phyloP scores from a whole-genome alignment of 2,888 invertebrate genomes.

The Trilocha varians region DNA sequence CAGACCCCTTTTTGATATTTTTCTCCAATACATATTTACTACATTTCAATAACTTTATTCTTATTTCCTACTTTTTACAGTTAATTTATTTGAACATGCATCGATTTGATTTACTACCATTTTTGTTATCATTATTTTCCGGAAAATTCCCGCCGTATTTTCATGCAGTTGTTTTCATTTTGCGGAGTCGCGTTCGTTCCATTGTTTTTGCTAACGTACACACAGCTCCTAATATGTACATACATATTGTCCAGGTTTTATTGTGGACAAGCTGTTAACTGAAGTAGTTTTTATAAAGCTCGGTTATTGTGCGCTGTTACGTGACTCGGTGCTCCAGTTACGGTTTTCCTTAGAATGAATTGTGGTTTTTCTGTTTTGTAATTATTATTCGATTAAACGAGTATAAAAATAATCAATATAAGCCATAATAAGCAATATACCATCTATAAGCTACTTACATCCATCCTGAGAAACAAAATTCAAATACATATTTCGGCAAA shows the following conservation, averaged over 20 bases:
- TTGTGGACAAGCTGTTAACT: constrained; percentile 32
- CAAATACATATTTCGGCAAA: too few species aligned
- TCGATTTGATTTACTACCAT: too few species aligned
- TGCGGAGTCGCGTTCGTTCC: not conserved
- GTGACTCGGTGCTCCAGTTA: constrained; percentile 18
- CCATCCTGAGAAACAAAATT: too few species aligned
- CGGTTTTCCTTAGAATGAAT: constrained; percentile 10
- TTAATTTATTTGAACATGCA: too few species aligned
- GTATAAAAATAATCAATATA: too few species aligned
- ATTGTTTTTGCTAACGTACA: constrained; percentile 10
- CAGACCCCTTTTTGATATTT: too few species aligned
- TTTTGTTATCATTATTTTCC: not conserved
- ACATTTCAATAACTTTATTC: too few species aligned
- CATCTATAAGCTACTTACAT: too few species aligned
- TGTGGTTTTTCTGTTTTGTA: not conserved
- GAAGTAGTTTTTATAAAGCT: constrained; percentile 27
- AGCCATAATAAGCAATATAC: too few species aligned
- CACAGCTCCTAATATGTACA: constrained; percentile 19
- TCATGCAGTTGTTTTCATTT: not conserved
- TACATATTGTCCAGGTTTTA: constrained; percentile 28
- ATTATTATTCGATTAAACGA: constrained; percentile 1
- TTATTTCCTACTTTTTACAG: too few species aligned
- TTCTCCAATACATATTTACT: too few species aligned
- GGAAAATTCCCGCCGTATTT: not conserved
- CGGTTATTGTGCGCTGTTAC: constrained; percentile 23